Base-by-base conservation (phyloP, 2,113 vertebrate species). In the Orthonyx spaldingii region DNA sequence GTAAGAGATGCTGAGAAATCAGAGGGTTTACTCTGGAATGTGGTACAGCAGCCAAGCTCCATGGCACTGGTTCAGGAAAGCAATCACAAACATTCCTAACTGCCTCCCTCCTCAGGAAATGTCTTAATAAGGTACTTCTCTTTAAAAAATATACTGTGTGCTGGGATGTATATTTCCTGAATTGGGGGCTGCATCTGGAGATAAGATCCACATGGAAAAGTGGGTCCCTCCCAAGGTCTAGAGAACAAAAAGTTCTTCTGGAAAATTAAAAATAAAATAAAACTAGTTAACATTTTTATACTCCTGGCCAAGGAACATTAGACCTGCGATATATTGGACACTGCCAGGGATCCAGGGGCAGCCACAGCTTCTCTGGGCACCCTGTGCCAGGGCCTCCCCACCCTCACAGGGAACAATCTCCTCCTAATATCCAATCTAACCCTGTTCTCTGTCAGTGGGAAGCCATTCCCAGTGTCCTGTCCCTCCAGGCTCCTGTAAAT, bases 61-160 rank as follows among this genome's bases (percentile, higher is more conserved):
- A 28, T 88, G 91, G 91, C 91, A 89, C 50, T 1, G 2, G 52
- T 89, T 97, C 93, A 96, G 93, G 60, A 94, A 87, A 82, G 74
- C 87, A 91, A 88, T 92, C 93, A 92, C 27, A 83, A 85, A 88
- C 83, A 94, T 88, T 96, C 92, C 72, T 66, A 55, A 72, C 52
- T 71, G 37, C 53, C 92, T 89, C 65, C 65, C 74, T 93, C 53
- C 57, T 69, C 74, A 87, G 74, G 84, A 94, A 97, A 89, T 1
- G 0, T 76, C 72, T 92, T 89, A 92, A 87, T 89, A 93, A 94
- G 65, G 69, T n/a, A 55, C 17, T 87, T 65, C 52, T 68, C 74
- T 86, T 87, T 41, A 78, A 60, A 80, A 89, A 53, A 75, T 72
- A 71, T 24, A 52, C 32, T 14, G 12, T 76, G 61, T 28, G 5